A percentile compares a stretch with the other conserved stretches of the same genome.
These are phyloP conservation scores for Pogonophryne albipinna DNA, from an alignment of 2,797 vertebrate genomes.

Conservation along the genomic window DNA sequence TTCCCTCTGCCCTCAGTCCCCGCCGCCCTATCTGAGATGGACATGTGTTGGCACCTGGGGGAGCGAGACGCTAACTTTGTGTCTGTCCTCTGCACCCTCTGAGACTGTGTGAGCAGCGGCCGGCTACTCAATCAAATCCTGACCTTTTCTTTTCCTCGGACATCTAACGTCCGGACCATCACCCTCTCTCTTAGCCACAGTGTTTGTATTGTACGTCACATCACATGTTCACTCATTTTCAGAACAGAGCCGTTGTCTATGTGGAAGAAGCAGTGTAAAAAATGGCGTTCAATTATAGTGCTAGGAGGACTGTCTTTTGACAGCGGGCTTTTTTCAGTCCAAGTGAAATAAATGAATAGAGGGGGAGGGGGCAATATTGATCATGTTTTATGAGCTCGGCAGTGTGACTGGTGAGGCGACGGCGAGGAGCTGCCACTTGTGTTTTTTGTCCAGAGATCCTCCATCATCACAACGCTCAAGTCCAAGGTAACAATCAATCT, in stretches of 20 bases:
- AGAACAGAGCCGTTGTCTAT: constrained; percentile 25
- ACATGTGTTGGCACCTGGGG: constrained; percentile 42
- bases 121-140: constrained; percentile 73
- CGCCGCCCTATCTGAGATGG: constrained; percentile 46
- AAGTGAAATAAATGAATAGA: constrained; percentile 67
- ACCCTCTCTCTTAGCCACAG: constrained; percentile 47
- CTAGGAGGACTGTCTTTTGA: constrained; percentile 47
- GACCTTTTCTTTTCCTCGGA: constrained; percentile 77
- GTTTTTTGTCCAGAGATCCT: constrained; percentile 70
- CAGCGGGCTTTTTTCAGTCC: constrained; percentile 36
- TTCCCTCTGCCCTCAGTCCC: constrained; percentile 28
- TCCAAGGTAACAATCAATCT: constrained; percentile 82
- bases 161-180: constrained; percentile 46
- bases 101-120: constrained; percentile 71
- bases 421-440: constrained; percentile 69
- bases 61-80: constrained; percentile 66
- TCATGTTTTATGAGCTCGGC: constrained; percentile 72
- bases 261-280: constrained; percentile 35
- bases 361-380: constrained; percentile 66
- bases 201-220: constrained; percentile 51
- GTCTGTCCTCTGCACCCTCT: constrained; percentile 58
- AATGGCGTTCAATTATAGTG: constrained; percentile 49
- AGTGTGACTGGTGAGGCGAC: constrained; percentile 59
- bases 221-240: constrained; percentile 51
- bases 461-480: constrained; percentile 75